Evolutionary conservation across 2,797 vertebrate species (phyloP), one percentile per base, ranked within the genome.

Genomic region (Erethizon dorsatum): DNA sequence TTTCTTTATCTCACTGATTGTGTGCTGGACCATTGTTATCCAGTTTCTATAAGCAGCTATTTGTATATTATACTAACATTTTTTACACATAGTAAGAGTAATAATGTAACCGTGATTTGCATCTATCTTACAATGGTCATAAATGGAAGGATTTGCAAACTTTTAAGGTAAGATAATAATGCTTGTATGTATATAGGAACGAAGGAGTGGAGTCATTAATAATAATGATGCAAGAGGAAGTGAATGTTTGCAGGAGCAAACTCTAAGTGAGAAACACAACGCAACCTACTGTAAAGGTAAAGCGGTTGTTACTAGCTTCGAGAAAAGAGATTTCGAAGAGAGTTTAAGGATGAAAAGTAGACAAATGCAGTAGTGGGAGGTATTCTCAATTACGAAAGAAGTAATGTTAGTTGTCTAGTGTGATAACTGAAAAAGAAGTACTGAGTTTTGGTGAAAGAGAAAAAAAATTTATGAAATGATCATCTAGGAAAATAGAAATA

Each of bases 381-480:
- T 57, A 78, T 24, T 61, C 31, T 88, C 45, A 57, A 20, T 33
- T 65, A 1, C 73, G 45, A 87, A 83, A 91, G 17, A 54, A 83
- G 8, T 33, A 56, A 13, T 52, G 2, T 31, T 54, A 83, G 31
- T 33, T 65, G 28, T 54, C 71, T 91, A 12, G 77, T 87, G 6
- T 24, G 12, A 83, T 54, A 67, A 91, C 71, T 33, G 28, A 2
- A 77, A 87, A 31, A 2, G 22, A 69, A 63, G 31, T 41, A 9
- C 26, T 88, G 2, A 3, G 52, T 37, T 82, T 88, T 92, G 6
- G 63, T 59, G 13, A 59, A 47, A 69, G 41, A 78, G 6, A 31
- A 85, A 31, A 90, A 73, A 65, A 33, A 41, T 41, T 10, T 83
- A 77, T 63, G 11, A 95, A 93, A 86, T 83, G 95, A 79, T 61